Evolutionary conservation across 2,888 invertebrate species (phyloP).

Genomic region (Euzophera pinguis): DNA sequence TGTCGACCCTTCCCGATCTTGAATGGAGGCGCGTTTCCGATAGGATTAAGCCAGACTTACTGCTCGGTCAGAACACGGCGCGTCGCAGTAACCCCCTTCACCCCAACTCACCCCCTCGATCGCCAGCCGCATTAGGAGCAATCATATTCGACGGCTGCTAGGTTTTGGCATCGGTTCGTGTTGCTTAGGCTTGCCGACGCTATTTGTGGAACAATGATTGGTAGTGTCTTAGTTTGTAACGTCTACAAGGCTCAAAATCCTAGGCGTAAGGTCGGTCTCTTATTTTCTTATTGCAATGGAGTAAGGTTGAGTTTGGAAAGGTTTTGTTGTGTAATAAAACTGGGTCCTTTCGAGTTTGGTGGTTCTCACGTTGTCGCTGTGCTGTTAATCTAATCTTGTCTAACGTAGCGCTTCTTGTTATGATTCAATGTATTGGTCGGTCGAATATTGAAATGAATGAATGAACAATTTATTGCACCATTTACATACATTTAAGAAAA

Average conservation of each 20-base stretch:
- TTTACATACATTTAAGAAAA: too few species aligned
- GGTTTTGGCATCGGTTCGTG: constrained; percentile 75
- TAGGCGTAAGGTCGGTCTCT: constrained; percentile 24
- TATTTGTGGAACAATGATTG: constrained; percentile 74
- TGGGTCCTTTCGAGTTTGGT: constrained; percentile 9
- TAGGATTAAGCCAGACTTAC: constrained; percentile 79
- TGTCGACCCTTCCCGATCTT: constrained; percentile 62
- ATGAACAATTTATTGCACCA: not conserved
- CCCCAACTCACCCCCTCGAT: constrained; percentile 40
- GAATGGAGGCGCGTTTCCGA: constrained; percentile 76
- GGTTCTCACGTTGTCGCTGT: constrained; percentile 3
- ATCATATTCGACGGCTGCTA: constrained; percentile 77
- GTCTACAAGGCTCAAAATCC: constrained; percentile 44
- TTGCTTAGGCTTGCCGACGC: constrained; percentile 67
- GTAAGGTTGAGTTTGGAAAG: constrained; percentile 4
- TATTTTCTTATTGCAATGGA: constrained; percentile 23
- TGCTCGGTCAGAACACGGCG: constrained; percentile 76
- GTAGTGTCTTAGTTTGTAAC: constrained; percentile 65
- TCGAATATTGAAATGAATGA: not conserved
- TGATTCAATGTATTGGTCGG: not conserved
- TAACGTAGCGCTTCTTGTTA: not conserved
- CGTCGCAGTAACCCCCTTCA: constrained; percentile 49
- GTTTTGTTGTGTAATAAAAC: not conserved
- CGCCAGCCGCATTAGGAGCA: constrained; percentile 73
- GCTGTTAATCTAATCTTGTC: constrained; percentile 6